These are phyloP conservation scores for Isaurus tuberculatus DNA, from an alignment of 92 coral and sea anemone species.

Conservation along the genomic window DNA sequence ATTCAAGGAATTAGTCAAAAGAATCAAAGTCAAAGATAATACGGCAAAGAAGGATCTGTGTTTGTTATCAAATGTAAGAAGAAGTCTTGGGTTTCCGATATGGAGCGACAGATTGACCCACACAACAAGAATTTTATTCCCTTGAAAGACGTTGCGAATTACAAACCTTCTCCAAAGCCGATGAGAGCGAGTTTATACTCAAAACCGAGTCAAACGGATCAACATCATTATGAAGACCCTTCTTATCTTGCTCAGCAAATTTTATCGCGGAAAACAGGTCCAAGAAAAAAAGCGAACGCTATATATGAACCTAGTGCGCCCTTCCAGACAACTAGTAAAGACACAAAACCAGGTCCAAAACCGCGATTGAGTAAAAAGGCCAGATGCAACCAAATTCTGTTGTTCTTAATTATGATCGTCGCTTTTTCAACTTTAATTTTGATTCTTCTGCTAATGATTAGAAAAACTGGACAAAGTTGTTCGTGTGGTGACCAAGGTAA, in stretches of 20 bases:
- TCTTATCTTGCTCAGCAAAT: constrained; percentile 20
- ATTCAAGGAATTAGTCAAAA: background rate
- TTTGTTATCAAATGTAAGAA: background rate
- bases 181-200: constrained; percentile 23
- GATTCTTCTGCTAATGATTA: constrained; percentile 15
- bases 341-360: background rate
- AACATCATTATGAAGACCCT: constrained; percentile 34
- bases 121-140: constrained; percentile 27
- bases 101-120: background rate
- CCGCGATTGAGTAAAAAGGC: background rate
- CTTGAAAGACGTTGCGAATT: constrained; percentile 16
- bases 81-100: background rate
- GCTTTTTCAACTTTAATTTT: constrained; percentile 16
- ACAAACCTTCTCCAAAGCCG: constrained; percentile 1
- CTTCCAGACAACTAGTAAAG: background rate
- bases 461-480: constrained; percentile 18
- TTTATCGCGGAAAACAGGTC: constrained; percentile 16
- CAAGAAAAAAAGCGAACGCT: constrained; percentile 16
- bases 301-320: constrained; percentile 21
- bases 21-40: too few relatives aligned
- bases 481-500: constrained; percentile 20
- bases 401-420: constrained; percentile 15
- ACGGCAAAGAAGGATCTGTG: background rate
- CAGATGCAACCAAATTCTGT: constrained; percentile 11
- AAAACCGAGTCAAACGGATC: constrained; percentile 6